Percentiles rank a stretch among this genome's conserved stretches.
Evolutionary conservation across 2,797 vertebrate species (phyloP).

Genomic region (Halcyon badia): DNA sequence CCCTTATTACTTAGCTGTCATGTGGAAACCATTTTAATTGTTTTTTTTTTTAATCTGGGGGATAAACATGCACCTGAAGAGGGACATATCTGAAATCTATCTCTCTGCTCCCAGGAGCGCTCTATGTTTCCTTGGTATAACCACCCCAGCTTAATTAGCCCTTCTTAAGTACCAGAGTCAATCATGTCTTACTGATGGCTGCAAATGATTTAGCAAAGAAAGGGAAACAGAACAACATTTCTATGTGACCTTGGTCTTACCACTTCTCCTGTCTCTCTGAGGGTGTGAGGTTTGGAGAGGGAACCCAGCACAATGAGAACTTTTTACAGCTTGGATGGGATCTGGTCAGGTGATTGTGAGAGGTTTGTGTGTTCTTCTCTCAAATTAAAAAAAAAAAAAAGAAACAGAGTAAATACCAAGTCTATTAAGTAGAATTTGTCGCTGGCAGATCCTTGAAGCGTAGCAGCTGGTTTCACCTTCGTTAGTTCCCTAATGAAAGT

Average conservation of each 20-base stretch:
- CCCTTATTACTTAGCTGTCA: background rate
- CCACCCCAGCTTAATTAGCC: background rate
- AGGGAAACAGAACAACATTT: background rate
- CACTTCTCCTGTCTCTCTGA: background rate
- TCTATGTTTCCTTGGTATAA: background rate
- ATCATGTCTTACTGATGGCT: rapidly evolving
- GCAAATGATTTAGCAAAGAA: background rate
- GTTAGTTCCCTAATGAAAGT: background rate
- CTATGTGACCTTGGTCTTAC: background rate
- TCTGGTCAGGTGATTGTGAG: background rate
- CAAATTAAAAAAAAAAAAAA: background rate
- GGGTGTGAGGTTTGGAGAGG: background rate
- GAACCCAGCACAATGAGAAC: rapidly evolving
- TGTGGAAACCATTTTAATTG: background rate
- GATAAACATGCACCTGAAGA: background rate
- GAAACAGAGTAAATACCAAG: background rate
- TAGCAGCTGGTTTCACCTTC: background rate
- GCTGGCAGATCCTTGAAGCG: background rate
- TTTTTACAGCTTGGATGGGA: background rate
- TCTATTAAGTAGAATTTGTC: background rate
- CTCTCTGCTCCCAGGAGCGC: background rate
- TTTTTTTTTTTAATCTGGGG: background rate
- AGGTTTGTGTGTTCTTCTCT: background rate
- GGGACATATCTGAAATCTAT: rapidly evolving
- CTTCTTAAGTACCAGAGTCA: background rate